These are phyloP conservation scores for Caenorhabditis remanei DNA, from an alignment of 1,140 invertebrate genomes.

Conservation along the genomic window DNA sequence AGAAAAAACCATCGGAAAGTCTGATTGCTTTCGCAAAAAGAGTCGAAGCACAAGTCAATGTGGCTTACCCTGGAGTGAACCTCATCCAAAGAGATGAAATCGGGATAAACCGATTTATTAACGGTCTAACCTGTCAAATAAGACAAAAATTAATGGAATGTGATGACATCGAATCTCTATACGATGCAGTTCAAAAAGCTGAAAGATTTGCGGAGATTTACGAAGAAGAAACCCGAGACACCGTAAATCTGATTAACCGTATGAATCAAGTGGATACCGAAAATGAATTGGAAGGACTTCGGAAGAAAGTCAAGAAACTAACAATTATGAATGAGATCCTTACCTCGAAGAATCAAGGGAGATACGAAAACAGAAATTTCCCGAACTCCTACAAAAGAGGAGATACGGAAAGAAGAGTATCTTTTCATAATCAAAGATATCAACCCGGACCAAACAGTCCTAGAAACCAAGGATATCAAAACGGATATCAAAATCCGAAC, in stretches of 20 bases:
- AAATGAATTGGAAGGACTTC: too few species aligned
- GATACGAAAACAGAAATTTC: too few species aligned
- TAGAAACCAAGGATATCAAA: too few species aligned
- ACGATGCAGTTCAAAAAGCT: not conserved
- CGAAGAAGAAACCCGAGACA: not conserved
- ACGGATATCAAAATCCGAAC: too few species aligned
- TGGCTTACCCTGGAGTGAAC: not conserved
- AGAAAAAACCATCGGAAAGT: not conserved
- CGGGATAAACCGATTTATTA: not conserved
- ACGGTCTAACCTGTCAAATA: not conserved
- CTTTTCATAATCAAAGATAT: too few species aligned
- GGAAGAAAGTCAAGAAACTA: too few species aligned
- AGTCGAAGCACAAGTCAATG: not conserved
- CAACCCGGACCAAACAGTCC: too few species aligned
- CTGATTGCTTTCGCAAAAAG: not conserved
- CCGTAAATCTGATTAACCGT: not conserved
- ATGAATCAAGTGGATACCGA: not conserved
- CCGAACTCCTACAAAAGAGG: too few species aligned
- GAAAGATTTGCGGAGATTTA: not conserved
- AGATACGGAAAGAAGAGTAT: too few species aligned
- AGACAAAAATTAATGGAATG: not conserved
- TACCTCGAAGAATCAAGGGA: too few species aligned
- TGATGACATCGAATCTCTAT: not conserved
- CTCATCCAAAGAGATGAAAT: not conserved
- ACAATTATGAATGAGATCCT: too few species aligned